phyloP scores from a whole-genome alignment of 2,113 vertebrate genomes.

The Opisthocomus hoazin region DNA sequence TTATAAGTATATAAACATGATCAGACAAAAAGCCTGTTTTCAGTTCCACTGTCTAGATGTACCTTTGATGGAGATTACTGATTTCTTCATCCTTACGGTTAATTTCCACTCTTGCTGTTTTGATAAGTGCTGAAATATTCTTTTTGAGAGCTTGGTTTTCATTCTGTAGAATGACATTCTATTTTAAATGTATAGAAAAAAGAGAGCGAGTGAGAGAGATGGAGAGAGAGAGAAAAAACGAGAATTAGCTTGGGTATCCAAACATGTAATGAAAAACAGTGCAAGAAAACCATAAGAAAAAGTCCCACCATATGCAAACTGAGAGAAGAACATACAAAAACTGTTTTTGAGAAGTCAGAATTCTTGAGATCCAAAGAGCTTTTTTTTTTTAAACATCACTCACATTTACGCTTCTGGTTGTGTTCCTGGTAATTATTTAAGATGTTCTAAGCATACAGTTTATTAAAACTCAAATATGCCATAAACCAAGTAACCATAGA shows the following conservation, averaged over 20 bases:
- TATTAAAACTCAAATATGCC: background rate
- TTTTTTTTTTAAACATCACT: background rate
- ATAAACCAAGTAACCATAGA: background rate
- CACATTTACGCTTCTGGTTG: background rate
- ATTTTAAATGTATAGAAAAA: background rate
- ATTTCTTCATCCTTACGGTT: slow-evolving; percentile 93
- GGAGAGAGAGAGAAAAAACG: background rate
- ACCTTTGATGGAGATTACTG: slow-evolving; percentile 84
- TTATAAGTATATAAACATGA: background rate
- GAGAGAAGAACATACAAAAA: background rate
- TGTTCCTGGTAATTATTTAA: background rate
- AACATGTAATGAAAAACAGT: background rate
- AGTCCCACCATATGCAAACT: background rate
- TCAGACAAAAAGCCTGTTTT: background rate
- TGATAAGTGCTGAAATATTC: slow-evolving; percentile 93
- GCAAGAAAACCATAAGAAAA: background rate
- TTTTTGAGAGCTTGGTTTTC: slow-evolving; percentile 91
- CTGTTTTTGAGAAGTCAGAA: background rate
- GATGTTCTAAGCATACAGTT: background rate
- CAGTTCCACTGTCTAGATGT: background rate
- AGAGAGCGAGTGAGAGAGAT: background rate
- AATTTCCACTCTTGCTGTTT: slow-evolving; percentile 91
- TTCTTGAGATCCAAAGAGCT: background rate
- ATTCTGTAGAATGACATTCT: slow-evolving; percentile 85
- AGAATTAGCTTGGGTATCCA: background rate